Evolutionary conservation across 2,888 invertebrate genomes (phyloP).

Genomic region (Artemia sinica): DNA sequence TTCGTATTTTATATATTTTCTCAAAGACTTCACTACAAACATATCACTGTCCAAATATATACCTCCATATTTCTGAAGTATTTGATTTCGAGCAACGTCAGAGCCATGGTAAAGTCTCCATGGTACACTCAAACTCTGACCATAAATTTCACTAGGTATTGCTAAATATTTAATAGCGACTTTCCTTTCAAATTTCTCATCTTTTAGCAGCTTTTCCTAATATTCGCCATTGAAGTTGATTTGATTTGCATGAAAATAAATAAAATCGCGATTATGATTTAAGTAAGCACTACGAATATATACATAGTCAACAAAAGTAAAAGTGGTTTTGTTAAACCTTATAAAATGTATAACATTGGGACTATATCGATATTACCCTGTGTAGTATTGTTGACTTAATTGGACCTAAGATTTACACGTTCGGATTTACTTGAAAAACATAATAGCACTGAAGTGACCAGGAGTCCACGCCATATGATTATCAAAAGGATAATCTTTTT

Average conservation of each 20-base stretch:
- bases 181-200: slow-evolving; percentile 14
- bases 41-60: slow-evolving; percentile 31
- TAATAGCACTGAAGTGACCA: too few relatives aligned
- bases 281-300: not conserved
- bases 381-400: too few relatives aligned
- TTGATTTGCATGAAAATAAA: slow-evolving; percentile 20
- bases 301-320: too few relatives aligned
- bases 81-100: slow-evolving; percentile 25
- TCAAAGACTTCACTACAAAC: slow-evolving; percentile 28
- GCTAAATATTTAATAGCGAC: slow-evolving; percentile 15
- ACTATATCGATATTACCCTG: too few relatives aligned
- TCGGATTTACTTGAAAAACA: too few relatives aligned
- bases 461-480: too few relatives aligned
- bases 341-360: too few relatives aligned
- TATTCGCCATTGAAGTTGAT: slow-evolving; percentile 24
- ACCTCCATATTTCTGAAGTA: slow-evolving; percentile 29
- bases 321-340: too few relatives aligned
- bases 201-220: slow-evolving; percentile 25
- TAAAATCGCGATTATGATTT: slow-evolving; percentile 19
- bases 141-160: slow-evolving; percentile 18
- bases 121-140: slow-evolving; percentile 17
- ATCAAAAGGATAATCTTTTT: too few relatives aligned
- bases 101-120: slow-evolving; percentile 23
- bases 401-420: too few relatives aligned
- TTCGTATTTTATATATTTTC: slow-evolving; percentile 29